Evolutionary conservation across 2,888 invertebrate species (phyloP).

Genomic region (Tipula confusa): DNA sequence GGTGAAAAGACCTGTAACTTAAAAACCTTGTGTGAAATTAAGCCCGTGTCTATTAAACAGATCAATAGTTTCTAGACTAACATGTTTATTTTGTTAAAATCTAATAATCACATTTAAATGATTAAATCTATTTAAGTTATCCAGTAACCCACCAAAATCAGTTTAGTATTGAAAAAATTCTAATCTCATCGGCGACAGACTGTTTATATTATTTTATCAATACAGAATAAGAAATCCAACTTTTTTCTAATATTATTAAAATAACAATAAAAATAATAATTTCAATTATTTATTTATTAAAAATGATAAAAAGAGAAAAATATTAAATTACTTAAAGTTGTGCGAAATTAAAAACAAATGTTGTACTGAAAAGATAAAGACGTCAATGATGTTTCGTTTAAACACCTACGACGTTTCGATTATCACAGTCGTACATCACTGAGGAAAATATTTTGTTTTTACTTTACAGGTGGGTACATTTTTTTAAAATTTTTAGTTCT

Average conservation of each 20-base stretch:
- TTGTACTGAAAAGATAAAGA: not conserved
- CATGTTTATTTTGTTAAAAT: too few relatives aligned
- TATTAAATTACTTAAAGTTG: not conserved
- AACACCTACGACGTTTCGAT: not conserved
- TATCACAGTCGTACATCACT: not conserved
- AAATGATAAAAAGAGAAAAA: slow-evolving; percentile 1
- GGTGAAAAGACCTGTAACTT: too few relatives aligned
- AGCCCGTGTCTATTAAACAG: too few relatives aligned
- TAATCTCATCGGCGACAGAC: not conserved
- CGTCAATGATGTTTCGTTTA: slow-evolving; percentile 1
- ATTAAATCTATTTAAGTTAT: not conserved
- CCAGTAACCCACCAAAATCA: not conserved
- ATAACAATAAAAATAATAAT: not conserved
- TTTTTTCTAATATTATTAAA: not conserved
- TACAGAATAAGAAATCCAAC: not conserved
- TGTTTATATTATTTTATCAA: not conserved
- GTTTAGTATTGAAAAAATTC: not conserved
- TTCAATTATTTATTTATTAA: not conserved
- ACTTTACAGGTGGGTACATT: not conserved
- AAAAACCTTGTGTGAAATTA: too few relatives aligned
- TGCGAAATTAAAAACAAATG: not conserved
- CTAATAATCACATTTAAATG: too few relatives aligned
- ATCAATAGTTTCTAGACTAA: too few relatives aligned
- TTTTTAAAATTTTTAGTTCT: not conserved
- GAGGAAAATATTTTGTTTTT: not conserved